Percentiles rank a stretch among this genome's conserved stretches.
Conservation (phyloP, 2,888 invertebrate species). For the Patella ulyssiponensis region DNA sequence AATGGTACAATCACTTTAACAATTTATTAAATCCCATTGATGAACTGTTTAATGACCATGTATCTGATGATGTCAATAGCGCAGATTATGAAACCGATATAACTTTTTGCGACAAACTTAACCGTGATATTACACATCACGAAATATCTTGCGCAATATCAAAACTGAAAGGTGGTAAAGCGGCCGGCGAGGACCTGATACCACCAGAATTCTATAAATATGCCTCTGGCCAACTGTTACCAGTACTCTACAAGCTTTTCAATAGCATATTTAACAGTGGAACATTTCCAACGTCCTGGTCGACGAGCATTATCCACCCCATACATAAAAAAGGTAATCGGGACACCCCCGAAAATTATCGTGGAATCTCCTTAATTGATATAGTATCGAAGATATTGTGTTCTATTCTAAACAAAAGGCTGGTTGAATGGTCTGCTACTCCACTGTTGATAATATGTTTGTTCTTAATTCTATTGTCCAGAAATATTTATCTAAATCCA, state of each 20-base stretch:
- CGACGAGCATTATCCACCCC: constrained; percentile 12
- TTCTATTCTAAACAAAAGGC: constrained; percentile 8
- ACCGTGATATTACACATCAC: no score
- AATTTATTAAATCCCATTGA: constrained; percentile 6
- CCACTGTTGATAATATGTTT: constrained; percentile 21
- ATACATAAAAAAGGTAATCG: constrained; percentile 22
- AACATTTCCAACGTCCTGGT: constrained; percentile 13
- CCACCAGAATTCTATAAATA: no score
- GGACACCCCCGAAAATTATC: constrained; percentile 14
- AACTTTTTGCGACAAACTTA: no score
- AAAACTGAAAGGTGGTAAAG: no score
- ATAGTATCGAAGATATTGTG: constrained; percentile 19
- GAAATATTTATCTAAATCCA: constrained; percentile 13
- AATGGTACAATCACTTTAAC: neutral
- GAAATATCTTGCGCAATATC: no score
- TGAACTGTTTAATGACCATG: neutral
- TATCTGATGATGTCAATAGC: no score
- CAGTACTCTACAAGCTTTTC: constrained; percentile 7
- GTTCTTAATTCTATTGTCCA: constrained; percentile 13
- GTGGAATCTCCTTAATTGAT: constrained; percentile 24
- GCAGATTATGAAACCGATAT: no score
- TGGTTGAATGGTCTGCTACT: constrained; percentile 21
- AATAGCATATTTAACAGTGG: constrained; percentile 22
- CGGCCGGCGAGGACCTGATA: constrained; percentile 7
- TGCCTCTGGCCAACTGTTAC: constrained; percentile 13